Evolutionary conservation across 23 tunicate genomes (phyloP), one percentile per base, ranked within the genome.

Genomic region (Pegea sp.): DNA sequence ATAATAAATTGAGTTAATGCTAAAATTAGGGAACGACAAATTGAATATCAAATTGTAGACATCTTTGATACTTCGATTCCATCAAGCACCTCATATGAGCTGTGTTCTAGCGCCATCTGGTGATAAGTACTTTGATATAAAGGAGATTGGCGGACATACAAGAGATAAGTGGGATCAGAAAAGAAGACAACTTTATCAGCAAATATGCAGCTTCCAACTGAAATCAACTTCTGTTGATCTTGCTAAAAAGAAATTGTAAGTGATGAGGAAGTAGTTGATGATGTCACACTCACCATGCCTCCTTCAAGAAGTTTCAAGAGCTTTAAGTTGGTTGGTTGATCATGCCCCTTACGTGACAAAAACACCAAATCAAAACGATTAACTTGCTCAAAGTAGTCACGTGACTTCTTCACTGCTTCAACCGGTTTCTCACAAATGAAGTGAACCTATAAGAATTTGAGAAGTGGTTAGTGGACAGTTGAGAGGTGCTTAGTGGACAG

Each of bases 101-200:
- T 53, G 44, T 81, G 78, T 30, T 81, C 93, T 29, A 81, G 55
- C 5, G 66, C 43, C 81, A 81, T 72, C 32, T 81, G 93, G 48
- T 66, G 64, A 33, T 81, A 81, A 34, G 68, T 61, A 2, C 81
- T 72, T 54, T 62, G 67, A 44, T 72, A 81, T 1, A 68, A 42
- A 3, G 59, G 63, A 2, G 80, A 71, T 22, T 28, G 3, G 1
- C 93, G 69, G 29, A 81, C 93, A 57, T 70, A 62, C 51, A 63
- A 68, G 56, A 81, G 28, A 58, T 57, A 81, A 22, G 57, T 62
- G 7, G 70, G 56, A 28, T 81, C 93, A 1, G 73, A 70, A 33
- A 66, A 64, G 49, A 66, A 52, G 27, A 81, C 78, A n/a, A 81
- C 93, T 67, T 81, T 81, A 54, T 81, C 93, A 34, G 80, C 81